Conservation (phyloP, 2,888 invertebrate species). For the Lepidonotus clava region DNA sequence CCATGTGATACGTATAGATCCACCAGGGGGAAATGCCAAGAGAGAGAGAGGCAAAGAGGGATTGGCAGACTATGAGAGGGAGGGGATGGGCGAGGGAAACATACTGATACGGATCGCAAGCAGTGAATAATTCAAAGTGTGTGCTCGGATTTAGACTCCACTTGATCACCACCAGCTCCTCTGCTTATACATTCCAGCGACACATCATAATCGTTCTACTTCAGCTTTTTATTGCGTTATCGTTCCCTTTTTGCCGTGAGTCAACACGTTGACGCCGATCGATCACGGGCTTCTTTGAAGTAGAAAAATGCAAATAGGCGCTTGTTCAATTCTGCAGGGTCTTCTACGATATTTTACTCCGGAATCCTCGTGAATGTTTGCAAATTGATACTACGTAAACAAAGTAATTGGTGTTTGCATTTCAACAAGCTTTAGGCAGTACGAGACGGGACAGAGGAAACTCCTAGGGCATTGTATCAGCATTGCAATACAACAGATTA, state of each 20-base stretch:
- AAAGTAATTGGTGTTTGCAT: background rate
- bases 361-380: background rate
- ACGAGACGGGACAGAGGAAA: too few species aligned
- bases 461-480: too few species aligned
- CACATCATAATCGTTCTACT: background rate
- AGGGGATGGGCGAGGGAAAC: background rate
- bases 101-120: background rate
- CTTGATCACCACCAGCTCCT: background rate
- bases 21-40: background rate
- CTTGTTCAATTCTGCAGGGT: background rate
- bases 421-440: too few species aligned
- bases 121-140: background rate
- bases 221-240: background rate
- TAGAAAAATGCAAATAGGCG: conserved; percentile 10
- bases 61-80: background rate
- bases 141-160: background rate
- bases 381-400: conserved; percentile 19
- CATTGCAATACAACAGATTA: too few species aligned
- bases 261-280: background rate
- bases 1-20: conserved; percentile 40
- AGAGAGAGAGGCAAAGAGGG: background rate
- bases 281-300: background rate
- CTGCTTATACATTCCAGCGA: background rate
- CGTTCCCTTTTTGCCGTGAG: background rate
- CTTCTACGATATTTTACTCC: background rate